Conservation (phyloP, 2,888 invertebrate species). For the Chalcosyrphus nemorum region DNA sequence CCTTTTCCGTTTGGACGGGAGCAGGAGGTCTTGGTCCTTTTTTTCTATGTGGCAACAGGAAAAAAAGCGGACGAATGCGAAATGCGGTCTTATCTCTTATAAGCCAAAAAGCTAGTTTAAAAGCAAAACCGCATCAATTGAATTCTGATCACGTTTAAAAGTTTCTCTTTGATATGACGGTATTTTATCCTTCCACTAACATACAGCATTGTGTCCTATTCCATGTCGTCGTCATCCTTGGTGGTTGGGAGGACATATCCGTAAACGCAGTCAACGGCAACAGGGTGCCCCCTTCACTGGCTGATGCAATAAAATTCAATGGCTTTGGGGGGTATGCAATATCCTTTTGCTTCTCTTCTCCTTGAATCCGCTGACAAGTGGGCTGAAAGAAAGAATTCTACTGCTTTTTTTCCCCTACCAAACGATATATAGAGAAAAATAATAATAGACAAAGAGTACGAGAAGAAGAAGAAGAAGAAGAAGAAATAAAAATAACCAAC, state of each 20-base stretch:
- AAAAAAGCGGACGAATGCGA: slow-evolving; percentile 61
- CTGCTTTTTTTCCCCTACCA: slow-evolving; percentile 12
- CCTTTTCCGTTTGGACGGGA: slow-evolving; percentile 21
- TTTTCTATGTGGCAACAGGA: slow-evolving; percentile 12
- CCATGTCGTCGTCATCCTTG: slow-evolving; percentile 24
- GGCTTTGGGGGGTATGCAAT: slow-evolving; percentile 21
- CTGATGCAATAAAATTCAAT: slow-evolving; percentile 70
- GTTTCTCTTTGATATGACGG: slow-evolving; percentile 73
- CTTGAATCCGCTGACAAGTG: slow-evolving; percentile 34
- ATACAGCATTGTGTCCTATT: slow-evolving; percentile 66
- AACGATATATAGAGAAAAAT: slow-evolving; percentile 34
- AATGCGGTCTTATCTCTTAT: slow-evolving; percentile 69
- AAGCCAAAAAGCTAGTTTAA: slow-evolving; percentile 73
- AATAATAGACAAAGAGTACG: slow-evolving; percentile 36
- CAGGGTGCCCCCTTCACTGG: slow-evolving; percentile 30
- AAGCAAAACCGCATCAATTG: slow-evolving; percentile 73
- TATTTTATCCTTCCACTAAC: slow-evolving; percentile 65
- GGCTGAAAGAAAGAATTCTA: slow-evolving; percentile 50
- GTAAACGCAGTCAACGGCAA: slow-evolving; percentile 39
- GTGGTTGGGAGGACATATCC: background rate
- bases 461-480: background rate
- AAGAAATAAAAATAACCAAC: slow-evolving; percentile 46
- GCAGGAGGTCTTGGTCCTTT: background rate
- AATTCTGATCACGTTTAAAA: slow-evolving; percentile 74
- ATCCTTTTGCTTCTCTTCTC: slow-evolving; percentile 33